These are phyloP conservation scores for Pandemis heparana DNA, from an alignment of 2,888 invertebrate species.

Conservation along the genomic window DNA sequence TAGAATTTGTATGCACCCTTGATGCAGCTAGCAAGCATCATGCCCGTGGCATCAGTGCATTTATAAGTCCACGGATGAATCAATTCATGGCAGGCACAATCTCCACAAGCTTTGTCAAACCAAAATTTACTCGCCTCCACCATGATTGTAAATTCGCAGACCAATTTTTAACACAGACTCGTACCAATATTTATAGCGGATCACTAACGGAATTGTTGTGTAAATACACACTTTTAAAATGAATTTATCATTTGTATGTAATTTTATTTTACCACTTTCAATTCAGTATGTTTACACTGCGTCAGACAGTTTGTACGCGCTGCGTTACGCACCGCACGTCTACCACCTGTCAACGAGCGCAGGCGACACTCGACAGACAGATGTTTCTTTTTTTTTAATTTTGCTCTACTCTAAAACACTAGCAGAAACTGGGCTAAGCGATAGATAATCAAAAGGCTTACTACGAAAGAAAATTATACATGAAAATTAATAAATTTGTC, in stretches of 20 bases:
- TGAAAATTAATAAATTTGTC: too few relatives aligned
- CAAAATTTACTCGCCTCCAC: slow-evolving; percentile 81
- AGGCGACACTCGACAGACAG: background rate
- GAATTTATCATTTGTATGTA: background rate
- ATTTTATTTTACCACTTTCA: background rate
- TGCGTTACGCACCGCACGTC: background rate
- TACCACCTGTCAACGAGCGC: background rate
- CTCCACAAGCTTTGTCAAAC: slow-evolving; percentile 75
- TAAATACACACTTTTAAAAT: background rate
- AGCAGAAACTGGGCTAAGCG: too few relatives aligned
- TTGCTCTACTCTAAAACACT: too few relatives aligned
- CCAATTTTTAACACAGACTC: background rate
- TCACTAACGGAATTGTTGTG: background rate
- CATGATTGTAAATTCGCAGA: slow-evolving; percentile 55
- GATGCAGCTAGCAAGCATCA: slow-evolving; percentile 76
- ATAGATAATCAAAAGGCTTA: too few relatives aligned
- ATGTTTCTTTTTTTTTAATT: background rate
- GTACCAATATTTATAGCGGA: background rate
- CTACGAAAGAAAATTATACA: too few relatives aligned
- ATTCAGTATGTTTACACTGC: background rate
- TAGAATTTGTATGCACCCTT: slow-evolving; percentile 82
- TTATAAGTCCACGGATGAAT: slow-evolving; percentile 82
- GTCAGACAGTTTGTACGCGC: too few relatives aligned
- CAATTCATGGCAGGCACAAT: slow-evolving; percentile 68
- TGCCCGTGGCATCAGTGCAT: slow-evolving; percentile 72